These are phyloP conservation scores for Cyprichromis sp. DNA, from an alignment of 2,113 vertebrate species.

Conservation along the genomic window DNA sequence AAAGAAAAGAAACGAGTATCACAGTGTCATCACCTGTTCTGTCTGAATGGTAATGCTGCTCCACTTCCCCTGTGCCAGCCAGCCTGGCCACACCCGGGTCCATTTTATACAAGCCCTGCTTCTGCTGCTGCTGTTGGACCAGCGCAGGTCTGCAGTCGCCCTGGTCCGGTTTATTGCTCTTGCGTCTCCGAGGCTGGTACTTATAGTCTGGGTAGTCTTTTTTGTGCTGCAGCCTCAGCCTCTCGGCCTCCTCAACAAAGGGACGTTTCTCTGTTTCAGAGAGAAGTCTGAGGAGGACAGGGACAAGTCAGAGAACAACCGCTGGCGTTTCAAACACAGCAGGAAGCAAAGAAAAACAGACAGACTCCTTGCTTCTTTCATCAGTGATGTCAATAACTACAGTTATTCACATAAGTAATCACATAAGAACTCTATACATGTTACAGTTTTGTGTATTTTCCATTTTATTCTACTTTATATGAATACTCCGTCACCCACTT, in stretches of 20 bases:
- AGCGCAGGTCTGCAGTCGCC: slow-evolving; percentile 70
- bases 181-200: slow-evolving; percentile 87
- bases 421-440: background rate
- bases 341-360: background rate
- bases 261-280: slow-evolving; percentile 86
- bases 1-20: background rate
- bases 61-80: slow-evolving; percentile 23
- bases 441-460: background rate
- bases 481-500: accelerated
- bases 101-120: slow-evolving; percentile 64
- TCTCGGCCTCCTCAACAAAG: slow-evolving; percentile 84
- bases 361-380: background rate
- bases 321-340: background rate
- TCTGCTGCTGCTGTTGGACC: slow-evolving; percentile 42
- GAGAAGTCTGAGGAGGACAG: slow-evolving; percentile 69
- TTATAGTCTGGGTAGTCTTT: slow-evolving; percentile 92
- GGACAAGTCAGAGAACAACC: accelerated
- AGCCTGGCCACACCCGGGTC: slow-evolving; percentile 63
- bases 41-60: slow-evolving; percentile 66
- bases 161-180: slow-evolving; percentile 77
- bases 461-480: background rate
- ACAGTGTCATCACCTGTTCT: slow-evolving; percentile 72
- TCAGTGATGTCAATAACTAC: background rate
- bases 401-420: background rate
- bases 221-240: slow-evolving; percentile 89